Evolutionary conservation across 1,140 invertebrate species (phyloP), one percentile per base, ranked within the genome.

Genomic region (Drosophila saltans): DNA sequence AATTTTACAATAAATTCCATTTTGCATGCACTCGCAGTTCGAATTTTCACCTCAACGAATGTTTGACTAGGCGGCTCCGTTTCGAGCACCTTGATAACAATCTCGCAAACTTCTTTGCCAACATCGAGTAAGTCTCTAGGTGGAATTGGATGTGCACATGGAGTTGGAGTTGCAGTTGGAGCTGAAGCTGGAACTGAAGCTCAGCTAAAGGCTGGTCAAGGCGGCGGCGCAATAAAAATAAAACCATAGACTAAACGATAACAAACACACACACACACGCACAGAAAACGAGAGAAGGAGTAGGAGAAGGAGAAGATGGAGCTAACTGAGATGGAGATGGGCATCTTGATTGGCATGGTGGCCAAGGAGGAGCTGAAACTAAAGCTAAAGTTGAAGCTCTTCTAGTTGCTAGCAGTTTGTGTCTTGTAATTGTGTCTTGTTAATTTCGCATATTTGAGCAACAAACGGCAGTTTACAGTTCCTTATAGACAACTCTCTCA

Each of bases 1-100:
- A 91, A 91, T 91, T 91, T 90, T 88, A 91, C 88, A 91, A 91
- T 91, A 91, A 91, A 91, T 91, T 91, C 82, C 88, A 86, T 89
- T 89, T 89, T 89, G 85, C 85, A 89, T 89, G 84, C 77, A 76
- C 24, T 76, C 45, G 73, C 80, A 59, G 59, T 80, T 77, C 88
- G 66, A 73, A 78, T 89, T 89, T 89, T 89, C 84, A 89, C 83
- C 80, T 80, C 66, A 63, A 76, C 84, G 63, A 62, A 78, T 78
- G 63, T 80, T 80, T 80, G 72, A 72, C 72, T 80, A 72, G 73
- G 69, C 79, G 78, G 73, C 79, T 81, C 78, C 72, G 72, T 65
- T 75, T 80, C 72, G 79, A 70, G 81, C 43, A 62, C 62, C 66
- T 52, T 75, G 86, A 90, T 90, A 86, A 90, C 72, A 90, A 90